Conservation (phyloP, 64 coral and sea anemone species). For the Porites lutea region DNA sequence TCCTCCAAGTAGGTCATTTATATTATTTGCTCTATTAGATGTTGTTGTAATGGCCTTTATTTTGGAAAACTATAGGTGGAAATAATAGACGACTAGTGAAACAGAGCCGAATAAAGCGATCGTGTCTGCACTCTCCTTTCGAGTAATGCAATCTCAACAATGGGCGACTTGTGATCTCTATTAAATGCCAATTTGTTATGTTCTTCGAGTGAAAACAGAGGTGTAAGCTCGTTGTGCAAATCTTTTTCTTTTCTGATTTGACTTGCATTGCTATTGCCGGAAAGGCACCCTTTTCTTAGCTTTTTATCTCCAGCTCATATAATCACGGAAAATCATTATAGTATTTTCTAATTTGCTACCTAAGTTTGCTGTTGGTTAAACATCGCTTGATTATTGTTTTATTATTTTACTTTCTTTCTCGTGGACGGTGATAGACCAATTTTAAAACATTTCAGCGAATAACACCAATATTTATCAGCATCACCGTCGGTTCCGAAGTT, state of each 20-base stretch:
- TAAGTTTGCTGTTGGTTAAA: not conserved
- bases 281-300: not conserved
- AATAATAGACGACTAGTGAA: not conserved
- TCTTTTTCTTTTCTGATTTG: not conserved
- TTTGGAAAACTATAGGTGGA: not conserved
- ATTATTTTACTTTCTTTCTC: not conserved
- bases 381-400: not conserved
- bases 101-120: not conserved
- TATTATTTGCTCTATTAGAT: not conserved
- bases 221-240: not conserved
- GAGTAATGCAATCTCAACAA: constrained; percentile 33
- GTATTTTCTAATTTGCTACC: not conserved
- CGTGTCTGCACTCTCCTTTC: not conserved
- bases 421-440: not conserved
- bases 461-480: not conserved
- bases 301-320: not conserved
- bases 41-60: constrained; percentile 10
- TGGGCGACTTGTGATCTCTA: not conserved
- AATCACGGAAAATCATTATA: not conserved
- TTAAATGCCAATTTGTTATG: not conserved
- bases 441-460: not conserved
- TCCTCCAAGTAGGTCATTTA: constrained; percentile 8
- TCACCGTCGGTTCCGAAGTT: too few species aligned
- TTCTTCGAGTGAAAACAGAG: not conserved
- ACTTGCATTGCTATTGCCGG: not conserved